These are phyloP conservation scores for Chromis chromis DNA, from an alignment of 2,797 vertebrate species.

Conservation along the genomic window DNA sequence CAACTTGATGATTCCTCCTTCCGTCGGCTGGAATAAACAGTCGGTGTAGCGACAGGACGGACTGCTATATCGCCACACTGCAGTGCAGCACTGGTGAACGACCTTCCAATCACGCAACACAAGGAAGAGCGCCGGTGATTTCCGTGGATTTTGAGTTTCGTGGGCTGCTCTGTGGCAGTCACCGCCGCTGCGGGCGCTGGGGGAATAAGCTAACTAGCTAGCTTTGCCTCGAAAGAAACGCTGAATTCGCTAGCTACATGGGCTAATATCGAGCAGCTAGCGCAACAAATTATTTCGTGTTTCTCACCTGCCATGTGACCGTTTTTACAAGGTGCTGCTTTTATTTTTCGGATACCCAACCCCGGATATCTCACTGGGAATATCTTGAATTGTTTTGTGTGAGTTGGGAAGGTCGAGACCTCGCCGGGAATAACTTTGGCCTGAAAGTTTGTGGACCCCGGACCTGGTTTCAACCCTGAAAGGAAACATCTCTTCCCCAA, in stretches of 20 bases:
- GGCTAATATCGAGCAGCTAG: constrained; percentile 54
- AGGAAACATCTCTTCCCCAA: constrained; percentile 36
- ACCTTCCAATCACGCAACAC: constrained; percentile 78
- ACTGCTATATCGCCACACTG: constrained; percentile 66
- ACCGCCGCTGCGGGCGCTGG: constrained; percentile 54
- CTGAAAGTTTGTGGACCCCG: constrained; percentile 77
- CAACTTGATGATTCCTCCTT: constrained; percentile 67
- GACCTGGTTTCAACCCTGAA: constrained; percentile 62
- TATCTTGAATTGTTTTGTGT: constrained; percentile 54
- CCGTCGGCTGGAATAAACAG: constrained; percentile 46
- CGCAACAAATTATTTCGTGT: constrained; percentile 37
- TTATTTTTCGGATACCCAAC: constrained; percentile 35
- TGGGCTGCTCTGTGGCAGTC: constrained; percentile 62
- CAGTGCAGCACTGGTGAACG: constrained; percentile 75
- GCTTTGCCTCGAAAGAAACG: constrained; percentile 50
- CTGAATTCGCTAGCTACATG: constrained; percentile 50
- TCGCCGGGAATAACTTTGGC: constrained; percentile 79
- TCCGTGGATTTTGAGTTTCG: constrained; percentile 73
- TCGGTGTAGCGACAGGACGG: constrained; percentile 62
- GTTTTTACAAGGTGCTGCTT: constrained; percentile 31
- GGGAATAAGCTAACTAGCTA: constrained; percentile 65
- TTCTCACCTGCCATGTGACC: constrained; percentile 59
- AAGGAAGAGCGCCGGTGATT: constrained; percentile 75
- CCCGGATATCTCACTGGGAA: constrained; percentile 43
- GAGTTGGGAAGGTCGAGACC: constrained; percentile 74